These are phyloP conservation scores for Tachystola acroxantha DNA, from an alignment of 2,888 invertebrate genomes.

Conservation along the genomic window DNA sequence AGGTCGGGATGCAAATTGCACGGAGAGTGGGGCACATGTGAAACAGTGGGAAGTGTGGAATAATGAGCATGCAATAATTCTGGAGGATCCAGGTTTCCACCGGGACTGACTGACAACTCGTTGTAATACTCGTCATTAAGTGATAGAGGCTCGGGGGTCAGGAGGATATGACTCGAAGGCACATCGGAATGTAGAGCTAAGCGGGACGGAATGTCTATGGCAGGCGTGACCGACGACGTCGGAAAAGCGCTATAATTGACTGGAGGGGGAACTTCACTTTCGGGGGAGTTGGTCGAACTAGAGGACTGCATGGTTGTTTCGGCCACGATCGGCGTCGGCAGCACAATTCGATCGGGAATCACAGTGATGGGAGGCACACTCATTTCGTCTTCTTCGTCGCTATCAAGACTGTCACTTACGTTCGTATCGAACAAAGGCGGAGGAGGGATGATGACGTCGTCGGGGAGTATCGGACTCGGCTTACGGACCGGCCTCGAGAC, in stretches of 20 bases:
- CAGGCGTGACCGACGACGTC: slow-evolving; percentile 13
- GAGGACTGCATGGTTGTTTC: slow-evolving; percentile 71
- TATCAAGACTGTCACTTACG: slow-evolving; percentile 54
- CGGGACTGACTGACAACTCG: slow-evolving; percentile 52
- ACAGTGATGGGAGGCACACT: slow-evolving; percentile 55
- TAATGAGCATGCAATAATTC: slow-evolving; percentile 68
- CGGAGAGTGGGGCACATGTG: slow-evolving; percentile 68
- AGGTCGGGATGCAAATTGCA: slow-evolving; percentile 65
- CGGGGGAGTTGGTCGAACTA: slow-evolving; percentile 59
- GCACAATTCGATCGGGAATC: slow-evolving; percentile 56
- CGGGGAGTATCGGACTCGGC: slow-evolving; percentile 53
- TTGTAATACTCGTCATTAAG: slow-evolving; percentile 42
- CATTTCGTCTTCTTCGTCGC: slow-evolving; percentile 37
- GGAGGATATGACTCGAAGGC: slow-evolving; percentile 55
- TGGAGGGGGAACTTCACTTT: slow-evolving; percentile 62
- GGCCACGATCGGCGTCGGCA: slow-evolving; percentile 57
- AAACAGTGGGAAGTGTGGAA: slow-evolving; percentile 60
- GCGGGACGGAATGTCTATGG: slow-evolving; percentile 14
- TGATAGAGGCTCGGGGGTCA: slow-evolving; percentile 38
- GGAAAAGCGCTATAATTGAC: slow-evolving; percentile 69
- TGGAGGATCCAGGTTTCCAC: slow-evolving; percentile 51
- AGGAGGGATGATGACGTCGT: slow-evolving; percentile 70
- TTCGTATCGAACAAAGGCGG: slow-evolving; percentile 68
- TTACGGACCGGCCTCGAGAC: slow-evolving; percentile 45
- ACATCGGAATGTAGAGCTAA: slow-evolving; percentile 48